Evolutionary conservation across 2,113 vertebrate species (phyloP).

Genomic region (Artemisiospiza belli): DNA sequence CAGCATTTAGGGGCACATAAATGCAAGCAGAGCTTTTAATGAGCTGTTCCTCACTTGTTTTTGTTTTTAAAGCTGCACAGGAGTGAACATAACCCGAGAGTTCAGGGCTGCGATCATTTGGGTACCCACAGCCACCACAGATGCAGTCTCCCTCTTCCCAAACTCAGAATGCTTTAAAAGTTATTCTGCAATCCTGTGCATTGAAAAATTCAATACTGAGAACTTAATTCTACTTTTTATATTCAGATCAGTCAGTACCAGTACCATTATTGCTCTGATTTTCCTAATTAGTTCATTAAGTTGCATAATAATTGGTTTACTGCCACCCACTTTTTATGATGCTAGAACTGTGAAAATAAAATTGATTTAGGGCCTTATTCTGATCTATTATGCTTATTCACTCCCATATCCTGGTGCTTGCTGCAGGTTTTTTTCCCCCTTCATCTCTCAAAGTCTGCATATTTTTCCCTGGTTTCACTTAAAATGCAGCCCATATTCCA

Average conservation of each 20-base stretch:
- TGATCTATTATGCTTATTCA: slow-evolving; percentile 76
- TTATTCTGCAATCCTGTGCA: slow-evolving; percentile 44
- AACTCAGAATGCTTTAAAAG: slow-evolving; percentile 34
- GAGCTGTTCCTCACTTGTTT: background rate
- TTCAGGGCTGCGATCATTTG: background rate
- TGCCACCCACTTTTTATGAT: slow-evolving; percentile 81
- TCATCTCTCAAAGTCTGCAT: slow-evolving; percentile 23
- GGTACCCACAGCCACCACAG: background rate
- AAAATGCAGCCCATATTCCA: slow-evolving; percentile 58
- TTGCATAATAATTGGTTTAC: slow-evolving; percentile 84
- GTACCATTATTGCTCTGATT: slow-evolving; percentile 80
- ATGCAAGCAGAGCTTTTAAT: background rate
- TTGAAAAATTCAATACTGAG: slow-evolving; percentile 63
- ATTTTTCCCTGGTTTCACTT: slow-evolving; percentile 52
- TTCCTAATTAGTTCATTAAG: slow-evolving; percentile 86
- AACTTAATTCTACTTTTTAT: slow-evolving; percentile 82
- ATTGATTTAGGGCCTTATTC: slow-evolving; percentile 78
- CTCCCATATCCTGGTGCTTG: slow-evolving; percentile 72
- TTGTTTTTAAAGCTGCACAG: background rate
- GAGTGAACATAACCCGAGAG: fast-evolving
- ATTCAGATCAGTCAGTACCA: slow-evolving; percentile 81
- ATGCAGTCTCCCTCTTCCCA: background rate
- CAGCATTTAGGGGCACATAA: background rate
- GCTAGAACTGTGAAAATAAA: slow-evolving; percentile 79
- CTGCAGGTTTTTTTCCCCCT: slow-evolving; percentile 58